These are phyloP conservation scores for Ischnus inquisitorius DNA, from an alignment of 2,888 invertebrate species.

Conservation along the genomic window DNA sequence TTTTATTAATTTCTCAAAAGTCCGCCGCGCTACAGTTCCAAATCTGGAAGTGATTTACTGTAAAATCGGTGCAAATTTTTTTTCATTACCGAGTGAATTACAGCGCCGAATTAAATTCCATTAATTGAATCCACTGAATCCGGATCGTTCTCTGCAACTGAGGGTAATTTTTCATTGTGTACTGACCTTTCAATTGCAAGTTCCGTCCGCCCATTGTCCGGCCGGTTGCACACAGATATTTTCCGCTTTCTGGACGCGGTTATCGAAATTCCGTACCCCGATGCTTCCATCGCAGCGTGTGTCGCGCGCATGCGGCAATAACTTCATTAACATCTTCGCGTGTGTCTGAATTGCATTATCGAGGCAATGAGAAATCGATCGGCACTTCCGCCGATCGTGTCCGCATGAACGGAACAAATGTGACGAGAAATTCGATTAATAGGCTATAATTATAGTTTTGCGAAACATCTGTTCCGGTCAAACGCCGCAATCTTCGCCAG, in stretches of 20 bases:
- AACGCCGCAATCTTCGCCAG: neutral
- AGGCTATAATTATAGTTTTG: neutral
- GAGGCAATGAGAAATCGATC: neutral
- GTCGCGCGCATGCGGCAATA: neutral
- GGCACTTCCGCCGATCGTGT: neutral
- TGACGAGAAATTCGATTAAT: neutral
- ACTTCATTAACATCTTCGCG: conserved; percentile 4
- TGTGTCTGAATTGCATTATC: neutral
- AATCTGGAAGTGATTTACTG: neutral
- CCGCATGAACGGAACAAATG: neutral
- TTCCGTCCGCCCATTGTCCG: neutral
- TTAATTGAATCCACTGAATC: neutral
- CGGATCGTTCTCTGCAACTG: neutral
- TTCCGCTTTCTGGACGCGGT: neutral
- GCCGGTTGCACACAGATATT: neutral
- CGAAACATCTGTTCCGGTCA: neutral
- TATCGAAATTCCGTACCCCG: neutral
- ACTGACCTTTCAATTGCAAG: neutral
- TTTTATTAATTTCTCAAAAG: too few species aligned
- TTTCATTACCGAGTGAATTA: neutral
- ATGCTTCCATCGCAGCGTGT: neutral
- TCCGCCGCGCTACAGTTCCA: too few species aligned
- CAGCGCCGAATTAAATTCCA: neutral
- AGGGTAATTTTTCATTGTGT: neutral
- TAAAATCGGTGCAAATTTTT: neutral